A percentile compares a stretch with the other conserved stretches of the same genome.
Evolutionary conservation across 1,140 invertebrate genomes (phyloP).

Genomic region (Zelostemma sp.): DNA sequence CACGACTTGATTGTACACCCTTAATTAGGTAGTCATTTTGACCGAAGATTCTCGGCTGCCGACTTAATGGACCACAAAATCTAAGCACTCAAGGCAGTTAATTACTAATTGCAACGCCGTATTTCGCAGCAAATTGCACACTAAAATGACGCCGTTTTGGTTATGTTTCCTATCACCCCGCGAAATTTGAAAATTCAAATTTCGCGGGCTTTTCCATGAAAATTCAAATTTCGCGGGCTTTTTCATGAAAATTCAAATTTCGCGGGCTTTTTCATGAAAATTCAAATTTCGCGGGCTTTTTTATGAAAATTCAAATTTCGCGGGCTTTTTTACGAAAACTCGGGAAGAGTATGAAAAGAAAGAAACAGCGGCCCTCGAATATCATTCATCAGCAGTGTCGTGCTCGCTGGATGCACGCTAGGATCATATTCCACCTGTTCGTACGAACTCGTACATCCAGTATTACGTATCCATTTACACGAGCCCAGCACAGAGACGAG

Average conservation of each 20-base stretch:
- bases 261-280: no score
- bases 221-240: no score
- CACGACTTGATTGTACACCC: conserved; percentile 15
- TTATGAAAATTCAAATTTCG: no score
- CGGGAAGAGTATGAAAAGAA: neutral
- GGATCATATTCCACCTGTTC: conserved; percentile 33
- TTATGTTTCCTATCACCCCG: no score
- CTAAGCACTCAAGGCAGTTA: neutral
- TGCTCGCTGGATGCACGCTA: neutral
- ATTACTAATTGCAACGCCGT: no score
- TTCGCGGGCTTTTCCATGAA: no score
- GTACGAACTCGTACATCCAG: conserved; percentile 32
- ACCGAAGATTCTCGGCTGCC: neutral
- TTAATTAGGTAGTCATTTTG: conserved; percentile 12
- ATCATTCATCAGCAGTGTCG: conserved; percentile 1
- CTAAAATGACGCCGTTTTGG: no score
- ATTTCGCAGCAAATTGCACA: no score
- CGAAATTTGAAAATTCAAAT: no score
- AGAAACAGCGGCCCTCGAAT: neutral
- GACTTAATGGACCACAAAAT: neutral
- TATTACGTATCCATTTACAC: conserved; percentile 37
- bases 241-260: no score
- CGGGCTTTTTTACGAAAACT: no score
- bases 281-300: no score
- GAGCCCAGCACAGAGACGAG: neutral